Evolutionary conservation across 2,113 vertebrate genomes (phyloP).

Genomic region (Tetraodon nigroviridis): DNA sequence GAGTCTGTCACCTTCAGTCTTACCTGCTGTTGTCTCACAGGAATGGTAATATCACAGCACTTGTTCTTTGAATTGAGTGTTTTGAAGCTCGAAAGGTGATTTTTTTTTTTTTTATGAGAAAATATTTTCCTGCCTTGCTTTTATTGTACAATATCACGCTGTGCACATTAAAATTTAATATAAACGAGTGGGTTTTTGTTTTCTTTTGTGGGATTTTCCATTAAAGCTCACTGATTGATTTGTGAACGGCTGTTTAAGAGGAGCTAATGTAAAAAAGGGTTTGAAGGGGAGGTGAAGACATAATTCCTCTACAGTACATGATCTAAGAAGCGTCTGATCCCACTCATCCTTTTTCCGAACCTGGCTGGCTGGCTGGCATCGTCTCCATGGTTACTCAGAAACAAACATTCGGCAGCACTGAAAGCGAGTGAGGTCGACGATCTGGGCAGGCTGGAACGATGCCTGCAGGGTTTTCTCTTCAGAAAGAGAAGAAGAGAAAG

Average conservation of each 20-base stretch:
- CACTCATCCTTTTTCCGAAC: constrained; percentile 18
- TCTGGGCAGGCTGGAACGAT: too few relatives aligned
- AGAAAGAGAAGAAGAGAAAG: too few relatives aligned
- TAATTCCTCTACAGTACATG: neutral
- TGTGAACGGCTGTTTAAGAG: neutral
- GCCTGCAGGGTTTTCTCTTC: too few relatives aligned
- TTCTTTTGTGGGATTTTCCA: constrained; percentile 1
- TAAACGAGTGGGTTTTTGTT: constrained; percentile 39
- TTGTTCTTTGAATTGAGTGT: constrained; percentile 46
- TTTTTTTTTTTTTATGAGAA: constrained; percentile 61
- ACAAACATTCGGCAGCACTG: constrained; percentile 39
- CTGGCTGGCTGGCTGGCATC: constrained; percentile 11
- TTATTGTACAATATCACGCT: constrained; percentile 73
- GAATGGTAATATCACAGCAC: constrained; percentile 35
- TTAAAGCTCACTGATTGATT: too few relatives aligned
- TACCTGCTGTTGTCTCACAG: constrained; percentile 64
- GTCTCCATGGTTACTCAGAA: constrained; percentile 48
- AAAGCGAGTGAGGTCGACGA: constrained; percentile 13
- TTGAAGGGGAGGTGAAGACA: neutral
- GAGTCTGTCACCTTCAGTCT: constrained; percentile 50
- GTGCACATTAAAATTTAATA: constrained; percentile 77
- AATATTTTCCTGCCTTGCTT: constrained; percentile 58
- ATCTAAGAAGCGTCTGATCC: constrained; percentile 10
- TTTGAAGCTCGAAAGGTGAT: constrained; percentile 55
- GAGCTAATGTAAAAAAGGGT: constrained; percentile 13